Evolutionary conservation across 2,113 vertebrate species (phyloP).

Genomic region (Cacatua alba): DNA sequence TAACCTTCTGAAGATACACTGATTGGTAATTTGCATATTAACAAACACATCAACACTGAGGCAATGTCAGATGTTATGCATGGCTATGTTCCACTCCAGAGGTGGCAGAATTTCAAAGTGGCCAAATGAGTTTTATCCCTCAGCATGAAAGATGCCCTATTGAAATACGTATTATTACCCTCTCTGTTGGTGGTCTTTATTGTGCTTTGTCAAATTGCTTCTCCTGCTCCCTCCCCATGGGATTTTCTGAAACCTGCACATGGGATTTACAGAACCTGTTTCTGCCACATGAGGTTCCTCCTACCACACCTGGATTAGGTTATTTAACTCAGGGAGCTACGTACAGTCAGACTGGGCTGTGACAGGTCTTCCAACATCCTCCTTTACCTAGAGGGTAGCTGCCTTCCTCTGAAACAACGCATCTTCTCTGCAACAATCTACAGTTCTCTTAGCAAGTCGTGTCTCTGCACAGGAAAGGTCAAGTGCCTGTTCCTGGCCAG

Average conservation of each 20-base stretch:
- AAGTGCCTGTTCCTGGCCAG: not conserved
- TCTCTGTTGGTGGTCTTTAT: not conserved
- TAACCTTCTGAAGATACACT: conserved; percentile 22
- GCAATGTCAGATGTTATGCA: not conserved
- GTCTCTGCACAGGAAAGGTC: not conserved
- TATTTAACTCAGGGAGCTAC: not conserved
- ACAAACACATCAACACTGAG: not conserved
- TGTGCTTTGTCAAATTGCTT: not conserved
- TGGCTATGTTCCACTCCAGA: not conserved
- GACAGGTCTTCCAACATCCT: not conserved
- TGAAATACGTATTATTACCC: not conserved
- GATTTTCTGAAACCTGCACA: not conserved
- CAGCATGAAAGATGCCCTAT: not conserved
- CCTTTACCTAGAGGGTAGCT: not conserved
- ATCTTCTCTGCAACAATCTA: not conserved
- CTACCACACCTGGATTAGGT: not conserved
- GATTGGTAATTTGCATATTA: conserved; percentile 36
- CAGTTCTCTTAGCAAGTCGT: not conserved
- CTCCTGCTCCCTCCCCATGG: not conserved
- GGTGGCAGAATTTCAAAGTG: not conserved
- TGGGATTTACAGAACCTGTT: not conserved
- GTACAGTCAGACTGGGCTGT: not conserved
- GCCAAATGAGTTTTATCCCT: not conserved
- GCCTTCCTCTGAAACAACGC: not conserved
- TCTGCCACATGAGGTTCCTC: not conserved